These are phyloP conservation scores for Brachyptera putata DNA, from an alignment of 2,888 invertebrate genomes.

Conservation along the genomic window DNA sequence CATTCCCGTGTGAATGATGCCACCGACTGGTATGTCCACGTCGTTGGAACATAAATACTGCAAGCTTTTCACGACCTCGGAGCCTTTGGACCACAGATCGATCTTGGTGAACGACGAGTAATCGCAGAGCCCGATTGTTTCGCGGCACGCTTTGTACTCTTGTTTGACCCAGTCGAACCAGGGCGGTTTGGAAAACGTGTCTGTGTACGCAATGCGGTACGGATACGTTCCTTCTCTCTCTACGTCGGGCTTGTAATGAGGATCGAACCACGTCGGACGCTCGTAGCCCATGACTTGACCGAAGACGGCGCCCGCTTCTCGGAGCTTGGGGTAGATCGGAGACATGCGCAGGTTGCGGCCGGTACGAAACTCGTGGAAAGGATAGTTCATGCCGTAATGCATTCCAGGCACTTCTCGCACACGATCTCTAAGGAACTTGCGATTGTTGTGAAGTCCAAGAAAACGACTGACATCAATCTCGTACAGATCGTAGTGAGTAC, in stretches of 20 bases:
- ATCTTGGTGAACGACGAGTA: constrained; percentile 97
- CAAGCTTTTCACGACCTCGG: constrained; percentile 81
- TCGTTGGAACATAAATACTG: constrained; percentile 95
- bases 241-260: constrained; percentile 45
- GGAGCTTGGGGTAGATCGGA: constrained; percentile 87
- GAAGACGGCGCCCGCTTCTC: constrained; percentile 90
- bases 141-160: constrained; percentile 92
- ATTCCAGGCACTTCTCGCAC: constrained; percentile 88
- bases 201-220: constrained; percentile 70
- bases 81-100: constrained; percentile 85
- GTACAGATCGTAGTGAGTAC: constrained; percentile 78
- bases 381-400: constrained; percentile 78
- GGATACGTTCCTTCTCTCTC: constrained; percentile 50
- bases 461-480: constrained; percentile 87
- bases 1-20: constrained; percentile 97
- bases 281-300: constrained; percentile 98
- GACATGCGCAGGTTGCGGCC: constrained; percentile 90
- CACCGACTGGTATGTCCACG: constrained; percentile 88
- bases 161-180: constrained; percentile 87
- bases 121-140: constrained; percentile 88
- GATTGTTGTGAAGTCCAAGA: constrained; percentile 89
- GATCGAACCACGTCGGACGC: constrained; percentile 86
- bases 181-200: constrained; percentile 84
- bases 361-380: constrained; percentile 79
- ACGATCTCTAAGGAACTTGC: constrained; percentile 84